Evolutionary conservation across 1,140 invertebrate genomes (phyloP).

Genomic region (Drosophila pseudoananassae): DNA sequence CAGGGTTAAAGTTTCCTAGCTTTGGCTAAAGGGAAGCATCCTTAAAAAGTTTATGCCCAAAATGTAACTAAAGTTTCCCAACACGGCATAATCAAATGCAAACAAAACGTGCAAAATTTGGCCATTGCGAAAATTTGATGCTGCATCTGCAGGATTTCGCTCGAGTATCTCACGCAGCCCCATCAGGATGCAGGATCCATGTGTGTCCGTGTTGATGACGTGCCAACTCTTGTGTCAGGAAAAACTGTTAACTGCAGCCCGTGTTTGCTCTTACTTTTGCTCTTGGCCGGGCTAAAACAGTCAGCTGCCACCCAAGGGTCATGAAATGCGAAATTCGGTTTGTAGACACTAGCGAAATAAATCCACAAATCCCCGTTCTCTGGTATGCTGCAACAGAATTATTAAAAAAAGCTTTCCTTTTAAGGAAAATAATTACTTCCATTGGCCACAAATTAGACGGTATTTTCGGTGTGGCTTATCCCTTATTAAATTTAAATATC

Average conservation of each 20-base stretch:
- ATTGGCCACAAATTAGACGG: too few species aligned
- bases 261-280: conserved; percentile 23
- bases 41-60: neutral
- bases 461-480: too few species aligned
- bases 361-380: conserved; percentile 7
- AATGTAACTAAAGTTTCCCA: neutral
- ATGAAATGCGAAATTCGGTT: conserved; percentile 18
- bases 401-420: neutral
- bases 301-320: conserved; percentile 4
- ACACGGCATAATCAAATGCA: conserved; percentile 46
- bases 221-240: conserved; percentile 24
- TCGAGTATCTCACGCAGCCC: conserved; percentile 12
- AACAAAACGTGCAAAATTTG: conserved; percentile 59
- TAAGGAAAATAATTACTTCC: too few species aligned
- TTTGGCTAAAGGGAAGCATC: too few species aligned
- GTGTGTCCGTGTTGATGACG: conserved; percentile 39
- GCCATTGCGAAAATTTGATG: conserved; percentile 23
- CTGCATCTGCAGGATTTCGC: conserved; percentile 31
- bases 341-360: conserved; percentile 29
- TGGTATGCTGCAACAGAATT: conserved; percentile 13
- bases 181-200: conserved; percentile 14
- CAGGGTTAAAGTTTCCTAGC: too few species aligned
- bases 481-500: too few species aligned
- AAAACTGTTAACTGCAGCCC: conserved; percentile 28
- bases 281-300: conserved; percentile 3